Evolutionary conservation across 2,888 invertebrate species (phyloP), one percentile per base, ranked within the genome.

Genomic region (Volucella bombylans): DNA sequence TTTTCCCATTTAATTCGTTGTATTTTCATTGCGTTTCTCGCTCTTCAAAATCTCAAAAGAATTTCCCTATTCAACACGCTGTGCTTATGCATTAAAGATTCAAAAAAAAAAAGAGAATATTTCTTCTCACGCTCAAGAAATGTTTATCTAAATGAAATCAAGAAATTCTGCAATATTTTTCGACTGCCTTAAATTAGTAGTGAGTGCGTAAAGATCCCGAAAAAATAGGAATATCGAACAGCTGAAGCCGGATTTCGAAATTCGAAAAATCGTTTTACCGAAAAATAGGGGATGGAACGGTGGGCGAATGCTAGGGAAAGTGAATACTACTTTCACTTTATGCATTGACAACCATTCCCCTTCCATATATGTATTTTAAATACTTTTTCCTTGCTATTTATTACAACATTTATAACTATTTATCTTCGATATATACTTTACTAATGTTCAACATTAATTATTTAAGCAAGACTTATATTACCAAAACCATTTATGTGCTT

Each of bases 161-260:
- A 80, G 43, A 52, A 45, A 71, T 57, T 74, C 52, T 39, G 23
- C 3, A 23, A 23, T 23, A 61, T 72, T 52, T 38, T 45, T 59
- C 65, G 74, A 45, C 79, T 83, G 83, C 83, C 83, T 83, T 23
- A 1, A 23, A 23, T 23, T 23, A 23, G 2, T 83, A 83, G 65
- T 47, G 38, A 59, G 67, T 82, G 61, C 71, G 73, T 73, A 54
- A 65, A 74, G 79, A 69, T 59, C 59, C 38, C 23, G 23, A n/a
- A 52, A 62, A 8, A 8, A 11, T 64, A 65, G n/a, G 15, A 65
- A 62, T 62, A 80, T 72, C 65, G 64, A 23, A 3, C 23, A 23
- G 23, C 23, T 23, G 23, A 68, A 68, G 54, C 54, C 54, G 55
- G 43, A 68, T 55, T 55, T 52, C 52, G n/a, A 10, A 31, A 41